Base-by-base conservation (phyloP, 2,113 vertebrate genomes). In the Coracopsis vasa region DNA sequence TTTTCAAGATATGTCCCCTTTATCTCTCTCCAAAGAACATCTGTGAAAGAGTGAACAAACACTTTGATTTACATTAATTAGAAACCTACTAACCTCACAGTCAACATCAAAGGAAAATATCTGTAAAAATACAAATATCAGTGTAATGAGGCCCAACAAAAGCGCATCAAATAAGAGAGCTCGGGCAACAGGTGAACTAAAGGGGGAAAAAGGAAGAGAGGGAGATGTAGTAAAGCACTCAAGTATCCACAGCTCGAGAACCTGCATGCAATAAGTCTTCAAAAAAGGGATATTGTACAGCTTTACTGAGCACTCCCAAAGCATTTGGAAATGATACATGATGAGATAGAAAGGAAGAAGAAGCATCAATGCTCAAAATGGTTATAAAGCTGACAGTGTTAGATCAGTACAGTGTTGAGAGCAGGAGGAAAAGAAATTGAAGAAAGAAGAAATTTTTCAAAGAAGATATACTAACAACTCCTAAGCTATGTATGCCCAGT, bases 61-160 rank as follows among this genome's bases (percentile, higher is more conserved):
- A 37, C 92, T 92, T 93, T 96, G 86, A 95, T 92, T 92, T 92
- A 65, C 6, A 1, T 91, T 90, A 61, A 75, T 73, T 86, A 91
- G 42, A 93, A 93, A 64, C n/a, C 44, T 92, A 64, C 67, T 90
- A 29, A 93, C 48, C 27, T 88, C 80, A 25, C 31, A 61, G 51
- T 33, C 72, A 81, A 60, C 90, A 86, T 96, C 72, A 97, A 96
- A 96, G 86, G 44, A 78, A 86, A 91, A 81, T 44, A 56, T 71
- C 47, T 51, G 44, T 75, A 74, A 92, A 84, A 93, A 80, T 65
- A 92, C 31, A 81, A 82, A 92, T 72, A 53, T 69, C 61, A 41
- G 33, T 79, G 86, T 84, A 95, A 95, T 86, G 72, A 93, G 37
- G 31, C 72, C 50, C 31, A 70, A 29, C 13, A 61, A 84, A 86